These are phyloP conservation scores for Brachionus plicatilis DNA, from an alignment of 1,140 invertebrate genomes.

Conservation along the genomic window DNA sequence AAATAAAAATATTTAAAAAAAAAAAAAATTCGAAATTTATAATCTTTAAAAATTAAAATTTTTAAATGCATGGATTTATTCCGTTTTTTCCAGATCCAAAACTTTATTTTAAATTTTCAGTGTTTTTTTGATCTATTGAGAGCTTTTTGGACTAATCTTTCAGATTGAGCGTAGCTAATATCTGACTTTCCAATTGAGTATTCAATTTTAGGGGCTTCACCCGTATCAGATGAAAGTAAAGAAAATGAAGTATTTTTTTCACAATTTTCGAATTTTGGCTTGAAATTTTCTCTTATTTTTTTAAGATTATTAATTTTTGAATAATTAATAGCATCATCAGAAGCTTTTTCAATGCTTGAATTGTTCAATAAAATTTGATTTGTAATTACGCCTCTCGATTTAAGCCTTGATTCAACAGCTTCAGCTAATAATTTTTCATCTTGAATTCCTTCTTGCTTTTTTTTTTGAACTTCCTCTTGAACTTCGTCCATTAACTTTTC, in stretches of 20 bases:
- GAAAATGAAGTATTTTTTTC: not conserved
- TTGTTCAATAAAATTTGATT: constrained; percentile 4
- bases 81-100: not conserved
- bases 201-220: not conserved
- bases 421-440: not conserved
- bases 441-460: not conserved
- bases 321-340: not conserved
- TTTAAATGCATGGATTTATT: not conserved
- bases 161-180: constrained; percentile 9
- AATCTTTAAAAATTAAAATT: too few species aligned
- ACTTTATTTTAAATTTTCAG: not conserved
- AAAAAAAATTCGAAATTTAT: too few species aligned
- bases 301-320: not conserved
- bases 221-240: not conserved
- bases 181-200: not conserved
- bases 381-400: not conserved
- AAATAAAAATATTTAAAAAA: too few species aligned
- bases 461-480: constrained; percentile 44
- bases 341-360: constrained; percentile 1
- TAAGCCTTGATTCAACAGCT: constrained; percentile 1
- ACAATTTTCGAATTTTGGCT: not conserved
- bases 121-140: not conserved
- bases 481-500: constrained; percentile 47
- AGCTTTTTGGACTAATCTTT: constrained; percentile 23
- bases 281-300: not conserved